phyloP scores from a whole-genome alignment of 2,113 vertebrate genomes.

The Dipodomys ordii region DNA sequence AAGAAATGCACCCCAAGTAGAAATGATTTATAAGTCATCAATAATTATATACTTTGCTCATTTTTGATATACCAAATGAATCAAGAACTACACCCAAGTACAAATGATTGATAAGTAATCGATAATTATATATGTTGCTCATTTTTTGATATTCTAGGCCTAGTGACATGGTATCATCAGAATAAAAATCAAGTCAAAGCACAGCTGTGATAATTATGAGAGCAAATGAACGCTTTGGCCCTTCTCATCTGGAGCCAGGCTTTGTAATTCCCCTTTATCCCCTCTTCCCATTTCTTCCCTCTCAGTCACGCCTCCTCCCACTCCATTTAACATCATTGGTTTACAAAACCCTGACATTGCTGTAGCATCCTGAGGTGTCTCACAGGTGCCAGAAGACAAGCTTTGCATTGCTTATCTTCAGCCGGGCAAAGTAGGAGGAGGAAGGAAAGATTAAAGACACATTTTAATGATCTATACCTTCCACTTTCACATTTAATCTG shows the following conservation, averaged over 20 bases:
- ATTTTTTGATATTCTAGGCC: constrained; percentile 75
- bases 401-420: constrained; percentile 76
- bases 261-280: constrained; percentile 28
- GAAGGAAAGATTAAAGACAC: constrained; percentile 83
- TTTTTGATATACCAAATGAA: constrained; percentile 74
- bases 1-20: constrained; percentile 78
- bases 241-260: constrained; percentile 76
- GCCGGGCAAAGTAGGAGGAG: constrained; percentile 69
- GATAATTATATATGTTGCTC: constrained; percentile 81
- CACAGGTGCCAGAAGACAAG: constrained; percentile 60
- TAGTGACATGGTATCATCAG: constrained; percentile 79
- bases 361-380: constrained; percentile 83
- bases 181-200: constrained; percentile 85
- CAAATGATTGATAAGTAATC: constrained; percentile 84
- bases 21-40: constrained; percentile 84
- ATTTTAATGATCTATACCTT: constrained; percentile 80
- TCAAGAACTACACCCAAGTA: constrained; percentile 79
- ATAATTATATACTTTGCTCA: constrained; percentile 81
- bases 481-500: constrained; percentile 82
- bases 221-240: constrained; percentile 78
- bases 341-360: constrained; percentile 64
- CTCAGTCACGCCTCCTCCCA: neutral
- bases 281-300: neutral
- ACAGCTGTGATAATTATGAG: constrained; percentile 86
- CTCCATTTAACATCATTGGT: constrained; percentile 69